Base-by-base conservation (phyloP, 2,113 vertebrate species). In the Apistogramma diplotaenia region DNA sequence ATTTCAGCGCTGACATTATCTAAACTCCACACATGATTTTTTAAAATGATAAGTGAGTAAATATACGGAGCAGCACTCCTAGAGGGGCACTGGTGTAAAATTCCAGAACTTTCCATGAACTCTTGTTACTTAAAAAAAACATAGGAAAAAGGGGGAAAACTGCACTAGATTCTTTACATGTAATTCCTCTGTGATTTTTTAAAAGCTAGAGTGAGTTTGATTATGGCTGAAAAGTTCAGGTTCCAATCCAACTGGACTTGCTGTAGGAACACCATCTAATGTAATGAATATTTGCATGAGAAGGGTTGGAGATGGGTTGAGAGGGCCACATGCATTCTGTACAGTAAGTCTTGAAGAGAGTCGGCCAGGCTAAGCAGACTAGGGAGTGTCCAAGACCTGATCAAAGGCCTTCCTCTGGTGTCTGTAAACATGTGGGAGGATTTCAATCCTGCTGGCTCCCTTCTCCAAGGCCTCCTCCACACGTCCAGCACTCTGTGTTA, bases 371-470 rank as follows among this genome's bases (percentile, higher is more conserved):
- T 62, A 72, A 82, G 77, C 55, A 67, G 76, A 88, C 62, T n/a
- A 31, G 77, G 60, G 83, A 87, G 78, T 62, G 82, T 89, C 72
- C 81, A 84, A 70, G 84, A 86, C 54, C 74, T 31, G 85, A 93
- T 93, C 84, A 92, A 92, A 93, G 88, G 74, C 76, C 65, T 54
- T 55, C 59, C 54, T 87, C 79, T 82, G 65, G 76, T 74, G 85
- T 85, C 86, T 82, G 78, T 88, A 89, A 94, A 92, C 86, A 94
- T 74, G 71, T 73, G 59, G 83, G 78, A 84, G 74, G 84, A 83
- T 89, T 88, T 88, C 23, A 87, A 81, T 84, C 56, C 60, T 13
- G 51, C 78, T 85, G 77, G 61, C 74, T 84, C 57, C 37, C 59
- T 73, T 85, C 73, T 85, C 18, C n/a, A 55, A 79, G 81, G 75